phyloP scores from a whole-genome alignment of 2,888 invertebrate genomes.

The Lochmaea capreae region DNA sequence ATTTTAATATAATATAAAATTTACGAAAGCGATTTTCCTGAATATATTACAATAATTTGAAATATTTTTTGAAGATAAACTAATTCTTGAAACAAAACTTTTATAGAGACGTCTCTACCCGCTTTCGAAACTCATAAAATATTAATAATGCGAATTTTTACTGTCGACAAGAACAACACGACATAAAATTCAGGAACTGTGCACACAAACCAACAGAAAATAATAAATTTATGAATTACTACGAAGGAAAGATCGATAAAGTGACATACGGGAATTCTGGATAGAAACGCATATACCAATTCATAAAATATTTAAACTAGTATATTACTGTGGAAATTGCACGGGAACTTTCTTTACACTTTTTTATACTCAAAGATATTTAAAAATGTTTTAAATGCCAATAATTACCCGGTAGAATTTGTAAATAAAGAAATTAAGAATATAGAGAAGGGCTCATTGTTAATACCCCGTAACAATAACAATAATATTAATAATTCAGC shows the following conservation, averaged over 20 bases:
- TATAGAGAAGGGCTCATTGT: too few relatives aligned
- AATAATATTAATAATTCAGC: too few relatives aligned
- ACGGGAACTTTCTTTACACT: too few relatives aligned
- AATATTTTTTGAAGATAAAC: not conserved
- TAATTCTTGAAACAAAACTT: not conserved
- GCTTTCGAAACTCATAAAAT: conserved; percentile 6
- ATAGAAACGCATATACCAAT: not conserved
- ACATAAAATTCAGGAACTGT: not conserved
- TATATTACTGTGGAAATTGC: too few relatives aligned
- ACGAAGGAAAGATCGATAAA: conserved; percentile 8
- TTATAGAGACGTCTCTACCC: conserved; percentile 16
- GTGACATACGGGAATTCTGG: not conserved
- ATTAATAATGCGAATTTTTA: conserved; percentile 1
- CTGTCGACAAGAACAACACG: not conserved
- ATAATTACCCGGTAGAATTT: too few relatives aligned
- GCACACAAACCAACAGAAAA: conserved; percentile 2
- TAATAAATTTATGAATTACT: conserved; percentile 2
- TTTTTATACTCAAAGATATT: too few relatives aligned
- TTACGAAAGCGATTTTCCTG: not conserved
- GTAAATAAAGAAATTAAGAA: too few relatives aligned
- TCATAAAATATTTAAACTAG: not conserved
- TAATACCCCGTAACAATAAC: too few relatives aligned
- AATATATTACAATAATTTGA: not conserved
- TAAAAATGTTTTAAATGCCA: too few relatives aligned
- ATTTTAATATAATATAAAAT: not conserved